Conservation (phyloP, 2,113 vertebrate species). For the Rhinoderma darwinii region DNA sequence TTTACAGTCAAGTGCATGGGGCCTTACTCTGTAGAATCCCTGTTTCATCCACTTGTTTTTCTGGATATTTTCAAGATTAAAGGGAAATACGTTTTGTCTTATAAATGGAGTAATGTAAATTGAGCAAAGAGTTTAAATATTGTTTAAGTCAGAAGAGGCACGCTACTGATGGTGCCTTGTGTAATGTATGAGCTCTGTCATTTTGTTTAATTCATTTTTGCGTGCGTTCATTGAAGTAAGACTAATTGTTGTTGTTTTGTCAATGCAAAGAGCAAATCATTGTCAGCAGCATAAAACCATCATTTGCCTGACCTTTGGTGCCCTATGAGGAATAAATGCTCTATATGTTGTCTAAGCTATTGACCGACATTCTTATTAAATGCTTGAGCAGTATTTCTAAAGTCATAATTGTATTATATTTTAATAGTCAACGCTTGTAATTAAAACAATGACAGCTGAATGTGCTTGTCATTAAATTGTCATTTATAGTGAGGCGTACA, state of each 20-base stretch:
- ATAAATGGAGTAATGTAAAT: slow-evolving; percentile 62
- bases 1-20: no score
- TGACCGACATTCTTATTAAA: slow-evolving; percentile 65
- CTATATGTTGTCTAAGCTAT: slow-evolving; percentile 73
- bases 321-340: slow-evolving; percentile 76
- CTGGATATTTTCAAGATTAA: slow-evolving; percentile 1
- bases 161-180: slow-evolving; percentile 54
- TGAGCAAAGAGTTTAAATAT: slow-evolving; percentile 62
- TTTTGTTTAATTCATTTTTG: slow-evolving; percentile 78
- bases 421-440: slow-evolving; percentile 60
- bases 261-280: slow-evolving; percentile 79
- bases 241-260: slow-evolving; percentile 84
- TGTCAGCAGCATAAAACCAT: slow-evolving; percentile 79
- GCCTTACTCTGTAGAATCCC: no score
- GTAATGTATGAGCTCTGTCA: slow-evolving; percentile 63
- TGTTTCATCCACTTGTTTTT: neutral
- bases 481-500: slow-evolving; percentile 50
- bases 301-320: slow-evolving; percentile 80
- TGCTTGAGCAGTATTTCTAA: slow-evolving; percentile 67
- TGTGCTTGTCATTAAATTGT: slow-evolving; percentile 48
- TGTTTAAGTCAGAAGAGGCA: slow-evolving; percentile 63
- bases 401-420: slow-evolving; percentile 67
- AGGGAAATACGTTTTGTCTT: slow-evolving; percentile 45
- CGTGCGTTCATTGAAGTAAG: slow-evolving; percentile 83
- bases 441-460: slow-evolving; percentile 58